These are phyloP conservation scores for Rhabdophis nuchalis DNA, from an alignment of 2,797 vertebrate species.

Conservation along the genomic window DNA sequence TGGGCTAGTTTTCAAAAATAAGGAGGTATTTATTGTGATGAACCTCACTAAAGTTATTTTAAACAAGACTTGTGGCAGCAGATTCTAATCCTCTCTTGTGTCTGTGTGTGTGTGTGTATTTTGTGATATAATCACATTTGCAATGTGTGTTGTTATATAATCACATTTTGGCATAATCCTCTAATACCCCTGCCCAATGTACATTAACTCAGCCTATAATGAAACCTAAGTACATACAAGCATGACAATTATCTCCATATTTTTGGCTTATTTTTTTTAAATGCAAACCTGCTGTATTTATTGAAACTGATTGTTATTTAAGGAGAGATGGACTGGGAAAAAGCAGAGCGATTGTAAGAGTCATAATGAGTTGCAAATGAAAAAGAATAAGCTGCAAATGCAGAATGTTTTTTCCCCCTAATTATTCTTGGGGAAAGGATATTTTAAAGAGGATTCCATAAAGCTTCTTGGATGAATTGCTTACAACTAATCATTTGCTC, in stretches of 20 bases:
- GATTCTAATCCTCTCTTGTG: not conserved
- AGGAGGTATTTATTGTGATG: not conserved
- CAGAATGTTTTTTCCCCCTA: not conserved
- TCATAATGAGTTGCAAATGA: not conserved
- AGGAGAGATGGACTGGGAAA: not conserved
- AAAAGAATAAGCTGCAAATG: not conserved
- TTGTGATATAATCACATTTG: not conserved
- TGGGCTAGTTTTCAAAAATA: not conserved
- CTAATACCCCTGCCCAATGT: not conserved
- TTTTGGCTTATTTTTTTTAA: not conserved
- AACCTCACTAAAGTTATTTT: not conserved
- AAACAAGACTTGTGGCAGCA: not conserved
- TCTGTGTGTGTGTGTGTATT: not conserved
- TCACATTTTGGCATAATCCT: not conserved
- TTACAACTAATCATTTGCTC: slow-evolving; percentile 37
- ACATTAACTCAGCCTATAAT: not conserved
- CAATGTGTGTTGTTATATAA: not conserved
- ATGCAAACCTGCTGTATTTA: not conserved
- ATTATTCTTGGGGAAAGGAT: not conserved
- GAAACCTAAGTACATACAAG: not conserved
- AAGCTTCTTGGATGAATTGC: not conserved
- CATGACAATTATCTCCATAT: not conserved
- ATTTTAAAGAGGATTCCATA: not conserved
- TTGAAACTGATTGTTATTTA: not conserved
- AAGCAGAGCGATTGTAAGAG: not conserved